A percentile compares a stretch with the other conserved stretches of the same genome.
Conservation (phyloP, 1,140 invertebrate genomes). For the Pteromalus puparum region DNA sequence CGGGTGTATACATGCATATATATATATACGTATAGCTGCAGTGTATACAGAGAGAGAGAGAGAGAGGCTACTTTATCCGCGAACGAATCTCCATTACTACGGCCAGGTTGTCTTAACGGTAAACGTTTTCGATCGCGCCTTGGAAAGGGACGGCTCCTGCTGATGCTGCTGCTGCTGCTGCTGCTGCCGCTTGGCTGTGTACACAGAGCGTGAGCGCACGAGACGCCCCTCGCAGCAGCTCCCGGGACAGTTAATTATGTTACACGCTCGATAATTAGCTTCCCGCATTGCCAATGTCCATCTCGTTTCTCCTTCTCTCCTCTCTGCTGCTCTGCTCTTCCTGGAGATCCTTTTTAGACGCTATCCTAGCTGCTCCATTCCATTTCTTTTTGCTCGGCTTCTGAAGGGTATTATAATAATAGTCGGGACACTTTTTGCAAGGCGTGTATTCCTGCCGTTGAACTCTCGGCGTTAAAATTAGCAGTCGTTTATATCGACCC, state of each 20-base stretch:
- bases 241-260: conserved; percentile 66
- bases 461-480: too few species aligned
- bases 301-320: conserved; percentile 7
- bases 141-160: conserved; percentile 10
- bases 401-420: too few species aligned
- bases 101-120: conserved; percentile 68
- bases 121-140: conserved; percentile 66
- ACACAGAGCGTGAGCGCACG: conserved; percentile 6
- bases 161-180: too few species aligned
- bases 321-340: not conserved
- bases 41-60: conserved; percentile 54
- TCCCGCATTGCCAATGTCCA: conserved; percentile 59
- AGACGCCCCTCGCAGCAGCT: conserved; percentile 48
- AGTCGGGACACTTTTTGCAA: too few species aligned
- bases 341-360: not conserved
- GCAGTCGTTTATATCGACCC: too few species aligned
- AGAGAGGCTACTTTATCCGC: conserved; percentile 64
- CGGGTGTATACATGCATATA: not conserved
- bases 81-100: conserved; percentile 70
- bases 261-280: conserved; percentile 67
- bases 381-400: too few species aligned
- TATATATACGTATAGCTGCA: not conserved
- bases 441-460: too few species aligned
- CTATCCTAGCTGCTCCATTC: too few species aligned
- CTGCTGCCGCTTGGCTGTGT: not conserved